Evolutionary conservation across 2,113 vertebrate genomes (phyloP), one percentile per base, ranked within the genome.

Genomic region (Pholis gunnellus): DNA sequence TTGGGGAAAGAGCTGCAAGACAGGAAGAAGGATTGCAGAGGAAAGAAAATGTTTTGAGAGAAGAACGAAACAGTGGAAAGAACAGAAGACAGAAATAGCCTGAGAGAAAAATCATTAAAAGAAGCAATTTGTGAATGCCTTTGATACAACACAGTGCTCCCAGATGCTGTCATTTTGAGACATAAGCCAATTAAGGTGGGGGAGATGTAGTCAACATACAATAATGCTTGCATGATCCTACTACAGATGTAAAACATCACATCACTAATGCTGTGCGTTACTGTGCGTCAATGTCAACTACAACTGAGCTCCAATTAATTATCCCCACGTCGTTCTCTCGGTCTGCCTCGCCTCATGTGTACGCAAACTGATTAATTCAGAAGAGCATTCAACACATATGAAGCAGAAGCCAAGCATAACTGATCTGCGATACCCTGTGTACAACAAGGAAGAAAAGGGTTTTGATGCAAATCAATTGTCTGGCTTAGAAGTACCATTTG

Each of bases 301-400:
- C 65, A 71, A 59, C 25, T 52, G 68, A 79, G 52, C 86, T 69
- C 77, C 68, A 75, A 84, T 87, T 91, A 78, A 89, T 89, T 79
- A 86, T 78, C 68, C 15, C 34, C 6, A 14, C 1, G 29, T 79
- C 34, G 67, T 69, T 10, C 68, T 52, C n/a, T 74, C 13, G 54
- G 75, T 65, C 81, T 59, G 61, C 48, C 42, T 52, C 54, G 74
- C 63, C 74, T 81, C 70, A 59, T 34, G 52, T 14, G 52, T 71
- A 78, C 42, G 48, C 67, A 69, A 66, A 64, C 13, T 42, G 74
- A 88, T 83, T 79, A 48, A 79, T 78, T 83, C 50, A 73, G 18
- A 56, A 27, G 1, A 59, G 63, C 54, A 69, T 27, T 80, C 34
- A 70, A 63, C 52, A 77, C 82, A 72, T 76, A 74, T 73, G 61